Conservation (phyloP, 2,113 vertebrate genomes). For the Limanda limanda region DNA sequence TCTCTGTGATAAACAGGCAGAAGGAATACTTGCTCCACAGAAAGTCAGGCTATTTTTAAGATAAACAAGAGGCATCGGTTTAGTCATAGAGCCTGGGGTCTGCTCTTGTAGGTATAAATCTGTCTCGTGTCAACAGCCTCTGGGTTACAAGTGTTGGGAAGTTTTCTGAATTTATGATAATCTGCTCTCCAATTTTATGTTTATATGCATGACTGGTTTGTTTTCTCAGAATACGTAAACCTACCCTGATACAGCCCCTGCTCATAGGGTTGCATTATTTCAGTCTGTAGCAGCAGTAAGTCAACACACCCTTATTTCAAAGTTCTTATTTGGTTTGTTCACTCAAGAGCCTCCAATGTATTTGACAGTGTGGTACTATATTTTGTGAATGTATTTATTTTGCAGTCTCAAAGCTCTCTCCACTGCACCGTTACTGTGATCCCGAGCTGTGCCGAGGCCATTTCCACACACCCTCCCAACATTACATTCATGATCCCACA, state of each 20-base stretch:
- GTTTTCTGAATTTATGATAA: constrained; percentile 62
- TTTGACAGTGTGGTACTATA: not conserved
- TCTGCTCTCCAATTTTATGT: constrained; percentile 43
- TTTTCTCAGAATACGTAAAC: constrained; percentile 32
- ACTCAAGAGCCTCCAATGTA: no score
- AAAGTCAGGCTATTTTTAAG: constrained; percentile 57
- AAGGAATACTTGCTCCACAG: constrained; percentile 43
- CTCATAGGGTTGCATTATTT: constrained; percentile 8
- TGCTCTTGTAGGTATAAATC: constrained; percentile 59
- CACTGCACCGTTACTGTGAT: constrained; percentile 46
- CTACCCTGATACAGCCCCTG: not conserved
- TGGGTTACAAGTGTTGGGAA: constrained; percentile 44
- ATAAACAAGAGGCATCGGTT: constrained; percentile 48
- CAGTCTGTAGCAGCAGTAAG: not conserved
- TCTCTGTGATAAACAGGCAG: constrained; percentile 25
- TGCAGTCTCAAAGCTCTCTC: constrained; percentile 33
- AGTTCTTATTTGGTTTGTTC: no score
- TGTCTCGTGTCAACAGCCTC: constrained; percentile 40
- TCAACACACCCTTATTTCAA: not conserved
- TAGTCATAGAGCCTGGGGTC: constrained; percentile 59
- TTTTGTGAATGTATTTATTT: not conserved
- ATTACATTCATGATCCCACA: constrained; percentile 54
- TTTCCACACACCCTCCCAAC: constrained; percentile 56
- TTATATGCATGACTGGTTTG: constrained; percentile 44
- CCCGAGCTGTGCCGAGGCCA: constrained; percentile 44